phyloP scores from a whole-genome alignment of 2,888 invertebrate genomes.

The Glyphotaelius pellucidus region DNA sequence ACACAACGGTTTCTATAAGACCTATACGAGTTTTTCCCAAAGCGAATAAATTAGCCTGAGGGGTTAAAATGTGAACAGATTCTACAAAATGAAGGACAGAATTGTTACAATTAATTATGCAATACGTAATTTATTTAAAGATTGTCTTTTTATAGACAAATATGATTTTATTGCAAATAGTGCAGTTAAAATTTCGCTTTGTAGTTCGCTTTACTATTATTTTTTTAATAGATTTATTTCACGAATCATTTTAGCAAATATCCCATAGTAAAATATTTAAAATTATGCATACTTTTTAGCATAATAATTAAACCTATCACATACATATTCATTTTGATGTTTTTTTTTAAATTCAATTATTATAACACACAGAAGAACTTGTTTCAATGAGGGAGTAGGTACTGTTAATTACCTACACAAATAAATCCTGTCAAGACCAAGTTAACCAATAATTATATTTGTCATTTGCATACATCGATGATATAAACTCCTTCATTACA shows the following conservation, averaged over 20 bases:
- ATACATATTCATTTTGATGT: background rate
- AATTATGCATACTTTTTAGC: background rate
- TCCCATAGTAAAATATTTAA: background rate
- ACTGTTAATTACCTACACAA: background rate
- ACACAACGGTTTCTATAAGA: too few species aligned
- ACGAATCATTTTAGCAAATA: background rate
- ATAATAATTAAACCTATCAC: background rate
- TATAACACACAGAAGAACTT: background rate
- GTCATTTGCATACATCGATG: background rate
- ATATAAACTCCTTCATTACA: background rate
- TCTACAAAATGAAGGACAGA: background rate
- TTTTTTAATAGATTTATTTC: background rate
- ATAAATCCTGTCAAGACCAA: background rate
- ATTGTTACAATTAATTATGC: background rate
- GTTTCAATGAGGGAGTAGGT: background rate
- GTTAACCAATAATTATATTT: background rate
- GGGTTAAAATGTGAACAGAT: background rate
- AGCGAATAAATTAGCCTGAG: too few species aligned
- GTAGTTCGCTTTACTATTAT: background rate
- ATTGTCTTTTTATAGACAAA: background rate
- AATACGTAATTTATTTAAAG: background rate
- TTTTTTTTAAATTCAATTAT: background rate
- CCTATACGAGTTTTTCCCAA: too few species aligned
- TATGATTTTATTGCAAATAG: background rate
- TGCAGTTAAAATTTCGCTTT: background rate